phyloP scores from a whole-genome alignment of 2,797 vertebrate genomes.

The Intellagama lesueurii region DNA sequence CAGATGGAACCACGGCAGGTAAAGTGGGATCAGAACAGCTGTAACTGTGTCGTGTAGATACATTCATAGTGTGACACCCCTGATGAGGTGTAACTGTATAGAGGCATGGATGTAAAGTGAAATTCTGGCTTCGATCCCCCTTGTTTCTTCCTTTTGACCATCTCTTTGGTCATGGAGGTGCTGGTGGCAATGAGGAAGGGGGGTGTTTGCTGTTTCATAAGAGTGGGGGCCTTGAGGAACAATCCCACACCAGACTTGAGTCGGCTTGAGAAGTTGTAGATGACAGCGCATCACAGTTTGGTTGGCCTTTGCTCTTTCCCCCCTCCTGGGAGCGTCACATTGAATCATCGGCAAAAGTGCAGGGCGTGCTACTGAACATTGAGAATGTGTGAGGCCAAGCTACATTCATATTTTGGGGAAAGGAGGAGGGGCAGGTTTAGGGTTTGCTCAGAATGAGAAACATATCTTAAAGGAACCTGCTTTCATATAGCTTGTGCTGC shows the following conservation, averaged over 20 bases:
- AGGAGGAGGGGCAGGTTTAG: neutral
- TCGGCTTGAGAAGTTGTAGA: constrained; percentile 68
- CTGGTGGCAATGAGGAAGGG: neutral
- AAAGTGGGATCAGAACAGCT: too few species aligned
- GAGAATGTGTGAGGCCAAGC: constrained; percentile 60
- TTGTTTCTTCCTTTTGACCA: neutral
- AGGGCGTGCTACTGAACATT: constrained; percentile 67
- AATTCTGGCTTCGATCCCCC: neutral
- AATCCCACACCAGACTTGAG: constrained; percentile 62
- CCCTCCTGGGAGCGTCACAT: constrained; percentile 72
- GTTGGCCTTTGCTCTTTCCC: constrained; percentile 72
- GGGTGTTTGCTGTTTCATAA: neutral
- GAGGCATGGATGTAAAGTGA: too few species aligned
- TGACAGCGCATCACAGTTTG: constrained; percentile 59
- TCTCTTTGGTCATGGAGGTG: neutral
- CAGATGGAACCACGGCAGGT: too few species aligned
- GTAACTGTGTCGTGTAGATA: too few species aligned
- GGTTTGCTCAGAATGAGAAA: neutral
- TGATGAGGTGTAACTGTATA: too few species aligned
- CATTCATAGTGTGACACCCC: too few species aligned
- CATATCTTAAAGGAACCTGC: neutral
- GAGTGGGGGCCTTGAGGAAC: constrained; percentile 22
- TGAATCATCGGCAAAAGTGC: constrained; percentile 69
- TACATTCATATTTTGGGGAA: constrained; percentile 63
- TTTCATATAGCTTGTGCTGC: neutral